These are phyloP conservation scores for Syrmaticus mikado DNA, from an alignment of 2,113 vertebrate species.

Conservation along the genomic window DNA sequence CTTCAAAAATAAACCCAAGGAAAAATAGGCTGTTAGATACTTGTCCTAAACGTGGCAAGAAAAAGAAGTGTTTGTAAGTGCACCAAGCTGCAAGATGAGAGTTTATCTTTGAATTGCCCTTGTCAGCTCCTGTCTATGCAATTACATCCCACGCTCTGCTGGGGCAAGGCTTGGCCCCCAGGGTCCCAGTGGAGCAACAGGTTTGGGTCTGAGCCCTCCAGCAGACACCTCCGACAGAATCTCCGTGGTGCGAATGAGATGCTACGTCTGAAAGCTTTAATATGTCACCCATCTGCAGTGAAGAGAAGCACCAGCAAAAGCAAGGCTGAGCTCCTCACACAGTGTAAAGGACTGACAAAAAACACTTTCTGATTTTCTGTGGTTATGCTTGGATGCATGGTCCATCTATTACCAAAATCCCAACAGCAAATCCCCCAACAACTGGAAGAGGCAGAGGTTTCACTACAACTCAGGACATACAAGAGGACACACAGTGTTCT, in stretches of 20 bases:
- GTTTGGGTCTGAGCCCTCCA: not conserved
- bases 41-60: conserved; percentile 6
- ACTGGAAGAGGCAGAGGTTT: not conserved
- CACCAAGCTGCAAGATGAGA: not conserved
- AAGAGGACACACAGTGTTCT: not conserved
- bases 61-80: not conserved
- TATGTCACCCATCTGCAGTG: not conserved
- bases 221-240: not conserved
- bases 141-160: not conserved
- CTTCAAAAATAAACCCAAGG: conserved; percentile 39
- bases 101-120: conserved; percentile 29
- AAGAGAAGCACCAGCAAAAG: not conserved
- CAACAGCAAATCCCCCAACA: not conserved
- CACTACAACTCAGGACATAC: accelerated
- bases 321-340: not conserved
- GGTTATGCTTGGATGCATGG: too few species aligned
- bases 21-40: conserved; percentile 9
- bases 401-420: not conserved
- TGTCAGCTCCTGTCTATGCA: not conserved
- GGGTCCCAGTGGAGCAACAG: not conserved
- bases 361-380: too few species aligned
- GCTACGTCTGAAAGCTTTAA: not conserved
- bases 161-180: not conserved
- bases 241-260: not conserved
- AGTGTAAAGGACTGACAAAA: too few species aligned